A percentile compares a stretch with the other conserved stretches of the same genome.
Evolutionary conservation across 2,797 vertebrate species (phyloP).

Genomic region (Thripadectes ignobilis): DNA sequence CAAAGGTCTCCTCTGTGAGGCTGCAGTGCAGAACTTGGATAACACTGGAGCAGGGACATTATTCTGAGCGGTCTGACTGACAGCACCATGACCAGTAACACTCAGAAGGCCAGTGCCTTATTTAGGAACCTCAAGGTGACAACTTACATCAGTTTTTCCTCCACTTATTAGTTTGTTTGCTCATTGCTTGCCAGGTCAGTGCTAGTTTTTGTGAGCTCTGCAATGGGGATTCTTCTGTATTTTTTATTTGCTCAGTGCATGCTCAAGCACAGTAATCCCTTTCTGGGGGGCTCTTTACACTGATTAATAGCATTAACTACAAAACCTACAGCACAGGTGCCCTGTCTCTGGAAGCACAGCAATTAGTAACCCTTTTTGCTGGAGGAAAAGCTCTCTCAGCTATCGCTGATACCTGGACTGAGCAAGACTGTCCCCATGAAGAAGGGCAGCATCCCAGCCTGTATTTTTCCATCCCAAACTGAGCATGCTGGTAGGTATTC

Average conservation of each 20-base stretch:
- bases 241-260: not conserved
- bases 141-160: not conserved
- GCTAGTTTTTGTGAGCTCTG: not conserved
- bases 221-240: not conserved
- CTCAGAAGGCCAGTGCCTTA: not conserved
- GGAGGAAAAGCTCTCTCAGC: not conserved
- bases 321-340: not conserved
- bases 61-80: not conserved
- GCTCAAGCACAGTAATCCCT: not conserved
- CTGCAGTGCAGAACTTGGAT: not conserved
- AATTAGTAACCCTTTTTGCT: not conserved
- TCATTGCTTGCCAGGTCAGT: not conserved
- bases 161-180: not conserved
- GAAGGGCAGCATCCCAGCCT: not conserved
- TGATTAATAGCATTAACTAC: not conserved
- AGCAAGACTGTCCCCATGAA: not conserved
- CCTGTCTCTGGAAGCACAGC: not conserved
- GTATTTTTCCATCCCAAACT: not conserved
- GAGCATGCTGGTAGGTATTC: not conserved
- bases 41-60: not conserved
- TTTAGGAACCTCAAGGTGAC: not conserved
- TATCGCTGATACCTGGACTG: not conserved
- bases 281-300: not conserved
- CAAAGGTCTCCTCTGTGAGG: not conserved
- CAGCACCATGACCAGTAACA: not conserved